Base-by-base conservation (phyloP, 2,797 vertebrate species). In the Hafferia zeledoni region DNA sequence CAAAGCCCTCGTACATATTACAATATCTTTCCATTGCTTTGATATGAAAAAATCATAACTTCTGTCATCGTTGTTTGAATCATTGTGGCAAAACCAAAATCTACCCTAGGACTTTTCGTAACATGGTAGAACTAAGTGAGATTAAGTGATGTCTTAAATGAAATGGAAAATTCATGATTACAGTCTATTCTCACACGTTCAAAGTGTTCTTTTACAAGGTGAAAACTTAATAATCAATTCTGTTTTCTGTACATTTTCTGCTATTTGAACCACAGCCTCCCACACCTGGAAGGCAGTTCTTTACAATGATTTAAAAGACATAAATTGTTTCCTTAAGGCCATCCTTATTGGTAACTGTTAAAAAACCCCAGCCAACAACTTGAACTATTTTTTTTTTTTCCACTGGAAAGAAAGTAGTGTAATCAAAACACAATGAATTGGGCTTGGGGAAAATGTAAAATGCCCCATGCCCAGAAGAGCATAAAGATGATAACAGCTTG, bases 51-150 rank as follows among this genome's bases (percentile, higher is more conserved):
- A 92, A 65, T 64, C 96, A 78, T 96, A 94, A 91, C 79, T 94
- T 91, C 75, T 72, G 68, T 97, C 94, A 92, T 96, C 56, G 6
- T 97, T 87, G 95, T 96, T 95, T 12, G 15, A 94, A 94, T 97
- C 96, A 97, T 97, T 95, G 97, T 97, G 96, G 96, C 96, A 96
- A 97, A 97, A 97, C 90, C 96, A 97, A 96, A 97, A 95, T 95
- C 87, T 93, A 52, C 89, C 82, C 52, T 71, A 93, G 86, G 93
- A 89, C 68, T 89, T 94, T 52, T 35, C 13, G 2, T 87, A 90
- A 76, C 53, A 0, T 65, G 71, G 78, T 80, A 83, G 84, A 89
- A 82, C 56, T 71, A 83, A 89, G 49, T 37, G 69, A 93, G 75
- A 83, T 89, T 83, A 93, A 93, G 63, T 47, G 72, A 37, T 37